Base-by-base conservation (phyloP, 2,113 vertebrate genomes). In the Scolopax mira region DNA sequence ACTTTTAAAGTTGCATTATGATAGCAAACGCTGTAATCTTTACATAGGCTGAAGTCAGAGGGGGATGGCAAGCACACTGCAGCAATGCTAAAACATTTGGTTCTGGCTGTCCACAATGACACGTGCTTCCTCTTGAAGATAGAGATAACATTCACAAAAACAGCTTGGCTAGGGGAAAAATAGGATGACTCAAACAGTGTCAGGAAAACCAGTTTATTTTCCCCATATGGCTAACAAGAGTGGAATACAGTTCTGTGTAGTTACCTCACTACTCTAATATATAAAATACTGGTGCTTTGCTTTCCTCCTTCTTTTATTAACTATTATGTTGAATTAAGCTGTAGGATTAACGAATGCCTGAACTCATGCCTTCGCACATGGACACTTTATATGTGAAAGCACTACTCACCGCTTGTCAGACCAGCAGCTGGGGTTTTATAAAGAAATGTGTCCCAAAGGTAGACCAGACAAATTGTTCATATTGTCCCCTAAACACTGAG, bases 21-120 rank as follows among this genome's bases (percentile, higher is more conserved):
- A 55, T 46, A 72, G 42, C 31, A 92, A 89, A 77, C 82, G 18
- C 23, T 80, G 57, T 81, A 90, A 85, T 93, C 81, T 95, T 84
- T 94, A 69, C 77, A 69, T 24, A 91, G 72, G 51, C 42, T 93
- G 87, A 75, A 94, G 92, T 89, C 62, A 51, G 66, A 78, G 52
- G 62, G 65, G 51, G 49, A 49, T 74, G 65, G 64, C 35, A 85
- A 72, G 51, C 39, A 48, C 22, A 30, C 60, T 66, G 52, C 8
- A 13, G 70, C 77, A 87, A 30, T 85, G 46, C 46, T 89, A 66
- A 96, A 97, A 84, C 86, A 75, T 94, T 94, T 92, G 73, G 66
- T 69, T 78, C 73, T 82, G 57, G 18, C 35, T 88, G 49, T 88
- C 83, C 84, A 84, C 72, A 88, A 30, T 87, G 90, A 65, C 51